Evolutionary conservation across 1,140 invertebrate genomes (phyloP), one percentile per base, ranked within the genome.

Genomic region (Hormaphis cornu): DNA sequence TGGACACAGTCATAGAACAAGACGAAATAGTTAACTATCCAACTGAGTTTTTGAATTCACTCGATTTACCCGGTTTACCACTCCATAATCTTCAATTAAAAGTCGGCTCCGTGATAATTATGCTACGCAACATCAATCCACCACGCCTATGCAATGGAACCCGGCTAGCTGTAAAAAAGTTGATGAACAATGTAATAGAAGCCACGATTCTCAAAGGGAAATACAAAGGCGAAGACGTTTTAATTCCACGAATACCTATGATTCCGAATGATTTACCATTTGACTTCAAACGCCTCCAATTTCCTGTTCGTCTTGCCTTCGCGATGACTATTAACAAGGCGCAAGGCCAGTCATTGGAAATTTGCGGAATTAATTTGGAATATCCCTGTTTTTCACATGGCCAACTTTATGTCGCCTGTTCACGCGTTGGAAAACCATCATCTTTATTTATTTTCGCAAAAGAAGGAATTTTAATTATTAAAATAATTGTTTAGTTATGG

Each of bases 261-360:
- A 78, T 76, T 71, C 75, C 75, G 50, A 77, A 72, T 24, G 76
- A 78, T 70, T 26, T 76, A 28, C 77, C 78, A 59, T 79, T 80
- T 72, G 56, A 74, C 30, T 77, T 83, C 70, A 78, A 78, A 74
- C 58, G 81, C 52, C 30, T 79, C 0, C 81, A 84, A 72, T 83
- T 84, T 77, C 79, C 81, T n/a, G 37, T 84, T 0, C 73, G 77
- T 70, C 66, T 80, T 2, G 73, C 75, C 3, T 84, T 82, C 75
- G 78, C 80, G 26, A 81, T 83, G 76, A 81, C 82, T 0, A 81
- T 84, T 6, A 83, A 84, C 74, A 83, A 84, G 75, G 72, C 79
- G 5, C 82, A 85, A 76, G 81, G 82, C n/a, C 80, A 83, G 74
- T 75, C 76, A 22, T 74, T 76, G 72, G 61, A 73, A 53, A 73